Conservation (phyloP, 2,888 invertebrate genomes). For the Drosophila subquinaria region DNA sequence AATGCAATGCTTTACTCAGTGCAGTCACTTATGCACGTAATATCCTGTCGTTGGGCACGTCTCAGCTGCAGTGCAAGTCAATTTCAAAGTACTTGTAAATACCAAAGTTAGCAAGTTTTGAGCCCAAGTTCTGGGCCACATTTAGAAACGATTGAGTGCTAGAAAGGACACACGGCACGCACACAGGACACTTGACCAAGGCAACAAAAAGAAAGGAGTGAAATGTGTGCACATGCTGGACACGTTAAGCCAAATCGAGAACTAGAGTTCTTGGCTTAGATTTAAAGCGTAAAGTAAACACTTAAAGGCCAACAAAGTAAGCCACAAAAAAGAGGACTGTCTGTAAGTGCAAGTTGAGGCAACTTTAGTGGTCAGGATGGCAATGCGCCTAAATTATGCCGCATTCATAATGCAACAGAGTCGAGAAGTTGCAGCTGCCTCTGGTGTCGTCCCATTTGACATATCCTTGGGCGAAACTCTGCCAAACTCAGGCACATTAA, state of each 20-base stretch:
- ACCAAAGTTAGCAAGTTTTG: slow-evolving; percentile 45
- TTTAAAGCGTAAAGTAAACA: slow-evolving; percentile 52
- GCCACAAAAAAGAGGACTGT: slow-evolving; percentile 1
- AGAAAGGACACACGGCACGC: slow-evolving; percentile 62
- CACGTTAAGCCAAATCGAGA: slow-evolving; percentile 8
- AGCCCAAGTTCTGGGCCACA: slow-evolving; percentile 51
- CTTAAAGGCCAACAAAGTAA: slow-evolving; percentile 29
- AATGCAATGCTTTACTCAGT: slow-evolving; percentile 22
- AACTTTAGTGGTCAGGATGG: slow-evolving; percentile 32
- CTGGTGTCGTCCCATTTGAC: slow-evolving; percentile 60
- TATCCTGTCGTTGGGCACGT: slow-evolving; percentile 71
- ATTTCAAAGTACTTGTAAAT: slow-evolving; percentile 61
- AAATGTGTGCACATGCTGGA: slow-evolving; percentile 10
- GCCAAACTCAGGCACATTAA: slow-evolving; percentile 65
- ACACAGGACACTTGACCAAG: slow-evolving; percentile 61
- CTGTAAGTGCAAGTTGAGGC: slow-evolving; percentile 31
- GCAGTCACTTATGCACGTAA: slow-evolving; percentile 64
- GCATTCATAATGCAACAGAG: slow-evolving; percentile 81
- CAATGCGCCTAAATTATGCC: slow-evolving; percentile 78
- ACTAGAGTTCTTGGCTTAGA: slow-evolving; percentile 22
- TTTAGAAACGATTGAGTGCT: slow-evolving; percentile 66
- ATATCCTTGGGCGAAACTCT: slow-evolving; percentile 59
- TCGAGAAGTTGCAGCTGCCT: slow-evolving; percentile 31
- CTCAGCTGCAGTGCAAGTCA: slow-evolving; percentile 52
- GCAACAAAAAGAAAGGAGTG: slow-evolving; percentile 2